These are phyloP conservation scores for Papilio machaon DNA, from an alignment of 1,140 invertebrate genomes.

Conservation along the genomic window DNA sequence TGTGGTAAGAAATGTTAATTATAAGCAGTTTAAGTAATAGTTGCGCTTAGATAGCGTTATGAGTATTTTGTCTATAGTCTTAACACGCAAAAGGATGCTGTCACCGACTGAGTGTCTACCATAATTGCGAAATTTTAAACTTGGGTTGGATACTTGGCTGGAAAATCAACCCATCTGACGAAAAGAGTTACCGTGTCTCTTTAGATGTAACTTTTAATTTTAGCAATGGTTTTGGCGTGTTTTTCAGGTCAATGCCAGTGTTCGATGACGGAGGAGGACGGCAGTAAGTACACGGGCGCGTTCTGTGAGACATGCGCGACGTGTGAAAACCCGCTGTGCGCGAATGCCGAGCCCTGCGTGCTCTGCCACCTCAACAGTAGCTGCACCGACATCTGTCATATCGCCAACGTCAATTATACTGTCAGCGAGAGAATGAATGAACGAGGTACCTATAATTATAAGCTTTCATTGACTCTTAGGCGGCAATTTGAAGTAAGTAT, in stretches of 20 bases:
- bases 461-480: neutral
- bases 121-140: too few relatives aligned
- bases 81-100: too few relatives aligned
- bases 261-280: slow-evolving; percentile 83
- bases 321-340: slow-evolving; percentile 74
- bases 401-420: slow-evolving; percentile 63
- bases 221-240: neutral
- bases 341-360: slow-evolving; percentile 70
- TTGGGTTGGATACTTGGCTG: too few relatives aligned
- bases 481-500: too few relatives aligned
- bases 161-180: too few relatives aligned
- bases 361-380: slow-evolving; percentile 58
- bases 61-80: neutral
- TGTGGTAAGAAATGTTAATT: slow-evolving; percentile 85
- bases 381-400: slow-evolving; percentile 60
- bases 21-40: neutral
- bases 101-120: too few relatives aligned
- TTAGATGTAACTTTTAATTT: too few relatives aligned
- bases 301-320: slow-evolving; percentile 94
- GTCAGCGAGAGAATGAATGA: slow-evolving; percentile 55
- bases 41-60: neutral
- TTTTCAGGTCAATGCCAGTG: slow-evolving; percentile 84
- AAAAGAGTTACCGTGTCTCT: too few relatives aligned
- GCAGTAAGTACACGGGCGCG: slow-evolving; percentile 86
- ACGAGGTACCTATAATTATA: slow-evolving; percentile 43